A percentile compares a stretch with the other conserved stretches of the same genome.
Evolutionary conservation across 30 jellyfish, hydroid and myxozoan genomes (phyloP).

Genomic region (Calvadosia cruxmelitensis): DNA sequence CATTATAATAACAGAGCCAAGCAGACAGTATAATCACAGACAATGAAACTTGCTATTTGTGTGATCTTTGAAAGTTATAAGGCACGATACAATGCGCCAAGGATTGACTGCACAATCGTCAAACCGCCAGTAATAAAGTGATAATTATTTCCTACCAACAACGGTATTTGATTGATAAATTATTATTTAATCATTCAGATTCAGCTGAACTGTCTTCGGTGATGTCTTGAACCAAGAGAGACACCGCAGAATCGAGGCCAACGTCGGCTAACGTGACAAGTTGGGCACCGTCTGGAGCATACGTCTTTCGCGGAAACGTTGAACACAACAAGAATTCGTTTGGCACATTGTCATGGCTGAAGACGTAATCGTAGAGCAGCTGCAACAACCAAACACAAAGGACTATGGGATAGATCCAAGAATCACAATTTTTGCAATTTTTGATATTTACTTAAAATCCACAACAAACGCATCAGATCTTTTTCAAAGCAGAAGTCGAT

Average conservation of each 20-base stretch:
- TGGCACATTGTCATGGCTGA: slow-evolving; percentile 53
- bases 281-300: slow-evolving; percentile 22
- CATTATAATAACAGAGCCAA: no score
- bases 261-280: slow-evolving; percentile 31
- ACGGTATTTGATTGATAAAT: no score
- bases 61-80: no score
- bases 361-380: slow-evolving; percentile 54
- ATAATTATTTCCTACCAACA: no score
- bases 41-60: no score
- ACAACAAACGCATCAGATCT: no score
- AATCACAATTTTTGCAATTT: not conserved
- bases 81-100: no score
- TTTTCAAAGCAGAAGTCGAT: no score
- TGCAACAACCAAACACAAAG: not conserved
- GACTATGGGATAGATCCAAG: not conserved
- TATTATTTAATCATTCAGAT: not conserved
- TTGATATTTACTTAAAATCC: no score
- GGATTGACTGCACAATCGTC: no score
- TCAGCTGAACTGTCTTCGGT: slow-evolving; percentile 64
- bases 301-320: slow-evolving; percentile 69
- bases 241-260: slow-evolving; percentile 49
- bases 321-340: slow-evolving; percentile 40
- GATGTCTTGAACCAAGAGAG: slow-evolving; percentile 52
- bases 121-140: no score
- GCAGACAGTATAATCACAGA: no score